Percentiles rank a stretch among this genome's conserved stretches.
Conservation (phyloP, 2,113 vertebrate genomes). For the Lagenorhynchus albirostris region DNA sequence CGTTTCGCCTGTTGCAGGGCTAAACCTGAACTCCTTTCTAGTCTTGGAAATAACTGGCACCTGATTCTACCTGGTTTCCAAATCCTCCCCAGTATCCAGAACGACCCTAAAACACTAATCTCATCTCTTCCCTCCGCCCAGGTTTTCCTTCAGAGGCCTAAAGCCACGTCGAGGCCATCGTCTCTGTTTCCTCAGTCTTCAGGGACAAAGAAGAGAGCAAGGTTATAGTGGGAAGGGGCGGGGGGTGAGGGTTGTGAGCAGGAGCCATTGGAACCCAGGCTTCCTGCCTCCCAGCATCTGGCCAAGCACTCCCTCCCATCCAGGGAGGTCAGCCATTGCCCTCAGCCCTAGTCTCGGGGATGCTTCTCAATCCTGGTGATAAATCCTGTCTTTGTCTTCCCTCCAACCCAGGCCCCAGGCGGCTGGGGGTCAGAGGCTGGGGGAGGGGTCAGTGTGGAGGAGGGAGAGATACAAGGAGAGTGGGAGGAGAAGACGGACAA, state of each 20-base stretch:
- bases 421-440: constrained; percentile 65
- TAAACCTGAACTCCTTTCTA: neutral
- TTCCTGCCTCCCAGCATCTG: constrained; percentile 14
- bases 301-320: constrained; percentile 17
- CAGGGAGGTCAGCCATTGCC: constrained; percentile 57
- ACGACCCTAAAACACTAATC: neutral
- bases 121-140: neutral
- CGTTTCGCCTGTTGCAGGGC: neutral
- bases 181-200: neutral
- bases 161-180: neutral
- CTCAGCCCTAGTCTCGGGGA: constrained; percentile 45
- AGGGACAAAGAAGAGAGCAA: neutral
- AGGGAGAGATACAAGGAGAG: constrained; percentile 37
- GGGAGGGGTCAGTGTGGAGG: constrained; percentile 43
- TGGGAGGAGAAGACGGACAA: constrained; percentile 63
- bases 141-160: constrained; percentile 3
- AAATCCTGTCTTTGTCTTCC: constrained; percentile 76
- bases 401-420: constrained; percentile 51
- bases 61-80: neutral
- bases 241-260: neutral
- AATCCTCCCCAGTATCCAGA: neutral
- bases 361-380: constrained; percentile 60
- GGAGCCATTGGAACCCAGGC: neutral
- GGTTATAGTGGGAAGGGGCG: neutral
- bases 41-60: neutral